phyloP scores from a whole-genome alignment of 2,113 vertebrate species.

The Oryzias celebensis region DNA sequence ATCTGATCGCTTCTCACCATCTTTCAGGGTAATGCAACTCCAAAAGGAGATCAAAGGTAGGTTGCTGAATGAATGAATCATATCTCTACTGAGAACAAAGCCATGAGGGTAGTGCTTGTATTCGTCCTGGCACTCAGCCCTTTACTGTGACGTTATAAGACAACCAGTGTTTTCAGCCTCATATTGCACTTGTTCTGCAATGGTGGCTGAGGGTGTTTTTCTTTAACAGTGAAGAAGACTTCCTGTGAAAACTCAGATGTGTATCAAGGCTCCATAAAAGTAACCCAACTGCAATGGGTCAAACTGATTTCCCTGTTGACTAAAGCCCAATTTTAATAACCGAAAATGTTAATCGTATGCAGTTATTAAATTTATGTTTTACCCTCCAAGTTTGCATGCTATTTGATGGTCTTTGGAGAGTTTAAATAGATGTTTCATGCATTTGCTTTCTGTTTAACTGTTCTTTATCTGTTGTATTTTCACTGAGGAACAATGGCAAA shows the following conservation, averaged over 20 bases:
- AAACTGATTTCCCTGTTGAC: slow-evolving; percentile 56
- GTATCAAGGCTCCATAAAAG: slow-evolving; percentile 50
- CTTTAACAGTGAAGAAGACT: slow-evolving; percentile 55
- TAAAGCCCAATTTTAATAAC: slow-evolving; percentile 18
- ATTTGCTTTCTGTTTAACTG: slow-evolving; percentile 56
- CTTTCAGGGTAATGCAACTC: slow-evolving; percentile 51
- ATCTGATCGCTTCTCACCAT: slow-evolving; percentile 57
- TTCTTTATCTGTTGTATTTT: slow-evolving; percentile 59
- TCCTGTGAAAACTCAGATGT: slow-evolving; percentile 58
- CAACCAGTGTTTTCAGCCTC: slow-evolving; percentile 56
- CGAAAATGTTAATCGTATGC: slow-evolving; percentile 46
- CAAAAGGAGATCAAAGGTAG: slow-evolving; percentile 65
- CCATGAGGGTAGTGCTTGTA: slow-evolving; percentile 72
- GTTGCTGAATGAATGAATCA: slow-evolving; percentile 47
- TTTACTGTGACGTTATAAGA: slow-evolving; percentile 52
- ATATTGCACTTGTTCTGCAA: slow-evolving; percentile 51
- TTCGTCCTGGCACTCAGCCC: slow-evolving; percentile 62
- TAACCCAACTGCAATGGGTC: slow-evolving; percentile 58
- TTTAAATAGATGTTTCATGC: slow-evolving; percentile 50
- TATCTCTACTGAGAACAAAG: slow-evolving; percentile 58
- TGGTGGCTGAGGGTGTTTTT: slow-evolving; percentile 69
- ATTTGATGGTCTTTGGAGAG: slow-evolving; percentile 35
- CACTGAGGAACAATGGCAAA: slow-evolving; percentile 68
- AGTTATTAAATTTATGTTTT: slow-evolving; percentile 43
- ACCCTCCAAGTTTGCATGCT: slow-evolving; percentile 47